Conservation (phyloP, 2,113 vertebrate species). For the Dinomys branickii region DNA sequence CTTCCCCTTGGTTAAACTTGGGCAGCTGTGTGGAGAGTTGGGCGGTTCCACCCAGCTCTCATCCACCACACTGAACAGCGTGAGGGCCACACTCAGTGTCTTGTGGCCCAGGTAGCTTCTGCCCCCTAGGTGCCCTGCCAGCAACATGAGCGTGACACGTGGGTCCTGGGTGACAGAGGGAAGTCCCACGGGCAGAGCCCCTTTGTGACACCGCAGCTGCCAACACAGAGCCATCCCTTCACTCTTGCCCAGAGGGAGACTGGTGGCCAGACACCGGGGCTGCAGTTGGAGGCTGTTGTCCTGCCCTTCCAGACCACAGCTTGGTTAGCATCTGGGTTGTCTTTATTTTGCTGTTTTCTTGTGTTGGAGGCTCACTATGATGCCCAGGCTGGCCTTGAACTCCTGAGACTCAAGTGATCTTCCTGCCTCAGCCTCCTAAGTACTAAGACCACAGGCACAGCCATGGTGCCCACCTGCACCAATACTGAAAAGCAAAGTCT, state of each 20-base stretch:
- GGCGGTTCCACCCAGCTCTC: constrained; percentile 77
- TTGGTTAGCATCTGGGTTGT: not conserved
- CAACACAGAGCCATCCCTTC: not conserved
- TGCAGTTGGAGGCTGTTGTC: not conserved
- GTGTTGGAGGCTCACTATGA: not conserved
- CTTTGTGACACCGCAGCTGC: constrained; percentile 64
- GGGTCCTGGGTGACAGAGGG: constrained; percentile 73
- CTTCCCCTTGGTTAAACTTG: constrained; percentile 74
- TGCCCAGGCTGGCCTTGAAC: not conserved
- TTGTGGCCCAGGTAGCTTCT: too few species aligned
- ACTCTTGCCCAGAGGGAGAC: too few species aligned
- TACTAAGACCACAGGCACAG: not conserved
- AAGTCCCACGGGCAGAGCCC: constrained; percentile 60
- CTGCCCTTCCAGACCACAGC: not conserved
- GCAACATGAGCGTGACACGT: constrained; percentile 24
- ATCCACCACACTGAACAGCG: constrained; percentile 75
- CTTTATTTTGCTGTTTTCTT: not conserved
- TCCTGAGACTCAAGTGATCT: not conserved
- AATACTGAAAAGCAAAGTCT: not conserved
- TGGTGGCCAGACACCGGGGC: not conserved
- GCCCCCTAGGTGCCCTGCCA: too few species aligned
- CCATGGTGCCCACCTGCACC: not conserved
- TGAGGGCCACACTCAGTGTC: too few species aligned
- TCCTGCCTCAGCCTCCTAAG: not conserved
- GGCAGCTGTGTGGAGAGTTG: constrained; percentile 76